phyloP scores from a whole-genome alignment of 2,797 vertebrate genomes.

The Hapalemur alaotrensis region DNA sequence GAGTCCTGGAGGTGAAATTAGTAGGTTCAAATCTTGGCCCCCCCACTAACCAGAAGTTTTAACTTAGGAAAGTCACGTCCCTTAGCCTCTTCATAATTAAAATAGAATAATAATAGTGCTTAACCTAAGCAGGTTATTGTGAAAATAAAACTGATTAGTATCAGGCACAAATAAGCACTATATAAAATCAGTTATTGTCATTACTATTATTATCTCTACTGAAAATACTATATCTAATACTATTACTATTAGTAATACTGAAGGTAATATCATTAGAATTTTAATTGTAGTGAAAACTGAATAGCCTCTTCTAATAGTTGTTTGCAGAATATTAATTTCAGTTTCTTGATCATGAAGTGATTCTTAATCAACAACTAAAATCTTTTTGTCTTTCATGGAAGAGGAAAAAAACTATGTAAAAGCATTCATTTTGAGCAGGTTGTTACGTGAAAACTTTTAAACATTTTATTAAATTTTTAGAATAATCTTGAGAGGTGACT shows the following conservation, averaged over 20 bases:
- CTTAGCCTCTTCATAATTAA: not conserved
- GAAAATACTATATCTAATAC: not conserved
- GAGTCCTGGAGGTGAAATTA: not conserved
- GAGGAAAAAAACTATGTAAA: not conserved
- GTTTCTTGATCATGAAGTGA: not conserved
- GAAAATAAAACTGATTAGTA: not conserved
- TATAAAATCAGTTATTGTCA: not conserved
- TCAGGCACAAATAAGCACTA: not conserved
- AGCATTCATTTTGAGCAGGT: not conserved
- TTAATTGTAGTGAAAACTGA: not conserved
- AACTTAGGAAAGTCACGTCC: not conserved
- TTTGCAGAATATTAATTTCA: not conserved
- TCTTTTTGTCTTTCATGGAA: not conserved
- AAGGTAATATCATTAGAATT: not conserved
- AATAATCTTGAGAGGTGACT: not conserved
- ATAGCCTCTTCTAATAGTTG: not conserved
- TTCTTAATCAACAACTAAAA: not conserved
- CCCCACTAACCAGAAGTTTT: not conserved
- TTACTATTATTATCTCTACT: not conserved
- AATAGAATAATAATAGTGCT: not conserved
- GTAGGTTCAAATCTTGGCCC: not conserved
- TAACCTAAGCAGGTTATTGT: not conserved
- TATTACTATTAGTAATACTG: not conserved
- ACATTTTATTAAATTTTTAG: not conserved
- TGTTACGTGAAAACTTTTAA: not conserved